Percentiles rank a stretch among this genome's conserved stretches.
These are phyloP conservation scores for Circaetus cinerascens DNA, from an alignment of 2,113 vertebrate genomes.

Conservation along the genomic window DNA sequence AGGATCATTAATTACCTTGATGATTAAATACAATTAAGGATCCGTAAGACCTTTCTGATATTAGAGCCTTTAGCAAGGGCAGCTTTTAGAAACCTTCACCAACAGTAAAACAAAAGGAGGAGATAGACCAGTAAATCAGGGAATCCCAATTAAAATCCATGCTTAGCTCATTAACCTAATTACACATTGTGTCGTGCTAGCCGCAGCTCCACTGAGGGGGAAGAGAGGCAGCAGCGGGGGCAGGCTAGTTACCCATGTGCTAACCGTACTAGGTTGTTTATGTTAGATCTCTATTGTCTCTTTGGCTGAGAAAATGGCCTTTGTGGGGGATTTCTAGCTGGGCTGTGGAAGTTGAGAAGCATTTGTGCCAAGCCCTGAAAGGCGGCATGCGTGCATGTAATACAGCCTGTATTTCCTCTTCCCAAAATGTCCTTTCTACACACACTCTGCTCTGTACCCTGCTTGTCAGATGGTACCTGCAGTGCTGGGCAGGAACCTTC, in stretches of 20 bases:
- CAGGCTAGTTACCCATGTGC: not conserved
- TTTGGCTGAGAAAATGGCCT: not conserved
- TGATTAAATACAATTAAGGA: conserved; percentile 68
- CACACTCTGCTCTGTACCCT: not conserved
- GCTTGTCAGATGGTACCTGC: not conserved
- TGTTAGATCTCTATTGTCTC: not conserved
- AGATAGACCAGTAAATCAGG: conserved; percentile 34
- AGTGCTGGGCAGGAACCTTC: not conserved
- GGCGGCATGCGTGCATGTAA: fast-evolving
- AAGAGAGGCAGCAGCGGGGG: not conserved
- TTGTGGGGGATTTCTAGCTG: not conserved
- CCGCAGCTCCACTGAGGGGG: not conserved
- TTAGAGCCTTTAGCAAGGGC: conserved; percentile 25
- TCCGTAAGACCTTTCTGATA: conserved; percentile 56
- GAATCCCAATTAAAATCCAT: conserved; percentile 54
- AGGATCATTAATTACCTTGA: conserved; percentile 64
- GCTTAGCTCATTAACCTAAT: conserved; percentile 67
- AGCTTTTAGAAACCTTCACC: conserved; percentile 44
- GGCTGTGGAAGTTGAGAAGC: not conserved
- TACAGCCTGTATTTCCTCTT: not conserved
- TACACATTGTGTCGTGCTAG: not conserved
- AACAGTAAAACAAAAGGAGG: conserved; percentile 50
- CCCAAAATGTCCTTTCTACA: not conserved
- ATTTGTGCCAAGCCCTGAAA: not conserved
- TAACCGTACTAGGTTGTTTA: not conserved